Conservation (phyloP, 2,797 vertebrate species). For the Semotilus atromaculatus region DNA sequence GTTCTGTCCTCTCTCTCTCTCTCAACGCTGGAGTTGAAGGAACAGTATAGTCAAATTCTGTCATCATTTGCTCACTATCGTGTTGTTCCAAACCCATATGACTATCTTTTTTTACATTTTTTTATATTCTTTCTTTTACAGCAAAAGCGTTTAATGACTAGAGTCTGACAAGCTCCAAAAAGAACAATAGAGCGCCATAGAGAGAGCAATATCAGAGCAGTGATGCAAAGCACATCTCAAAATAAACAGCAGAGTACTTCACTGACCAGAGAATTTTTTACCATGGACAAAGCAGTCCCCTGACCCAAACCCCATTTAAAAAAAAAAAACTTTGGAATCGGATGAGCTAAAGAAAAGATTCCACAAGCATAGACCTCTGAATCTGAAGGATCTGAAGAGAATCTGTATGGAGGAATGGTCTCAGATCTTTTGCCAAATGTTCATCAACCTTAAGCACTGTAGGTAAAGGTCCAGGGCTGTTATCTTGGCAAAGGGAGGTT, state of each 20-base stretch:
- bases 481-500: no score
- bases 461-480: no score
- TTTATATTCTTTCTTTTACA: not conserved
- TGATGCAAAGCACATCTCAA: no score
- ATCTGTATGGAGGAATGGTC: not conserved
- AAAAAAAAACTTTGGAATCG: not conserved
- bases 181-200: not conserved
- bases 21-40: not conserved
- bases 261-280: not conserved
- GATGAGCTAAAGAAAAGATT: not conserved
- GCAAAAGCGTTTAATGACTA: not conserved
- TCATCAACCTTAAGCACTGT: no score
- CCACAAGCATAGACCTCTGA: not conserved
- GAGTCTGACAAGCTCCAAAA: not conserved
- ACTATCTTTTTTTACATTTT: not conserved
- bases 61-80: not conserved
- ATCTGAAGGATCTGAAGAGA: not conserved
- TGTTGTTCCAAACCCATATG: not conserved
- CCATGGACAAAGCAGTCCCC: not conserved
- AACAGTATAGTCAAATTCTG: not conserved
- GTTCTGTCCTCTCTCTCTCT: constrained; percentile 12
- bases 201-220: no score
- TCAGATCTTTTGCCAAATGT: no score
- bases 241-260: no score
- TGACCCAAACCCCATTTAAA: not conserved